These are phyloP conservation scores for Maniola hyperantus DNA, from an alignment of 2,888 invertebrate genomes.

Conservation along the genomic window DNA sequence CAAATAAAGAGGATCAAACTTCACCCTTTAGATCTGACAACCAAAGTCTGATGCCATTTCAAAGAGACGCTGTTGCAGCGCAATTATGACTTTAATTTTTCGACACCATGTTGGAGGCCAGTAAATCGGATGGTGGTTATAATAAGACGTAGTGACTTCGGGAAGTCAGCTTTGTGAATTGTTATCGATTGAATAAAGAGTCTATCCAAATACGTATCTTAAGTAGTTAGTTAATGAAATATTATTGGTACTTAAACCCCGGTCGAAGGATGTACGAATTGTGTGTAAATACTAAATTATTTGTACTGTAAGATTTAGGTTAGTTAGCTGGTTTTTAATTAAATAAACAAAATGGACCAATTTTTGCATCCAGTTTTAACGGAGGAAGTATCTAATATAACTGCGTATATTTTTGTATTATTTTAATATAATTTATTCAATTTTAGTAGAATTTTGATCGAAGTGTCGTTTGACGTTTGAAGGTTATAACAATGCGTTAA, in stretches of 20 bases:
- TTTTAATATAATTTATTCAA: constrained; percentile 73
- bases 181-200: constrained; percentile 78
- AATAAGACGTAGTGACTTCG: constrained; percentile 54
- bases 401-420: constrained; percentile 59
- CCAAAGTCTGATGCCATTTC: constrained; percentile 83
- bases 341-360: constrained; percentile 32
- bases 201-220: constrained; percentile 81
- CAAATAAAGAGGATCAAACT: constrained; percentile 83
- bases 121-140: constrained; percentile 79
- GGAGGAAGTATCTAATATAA: constrained; percentile 48
- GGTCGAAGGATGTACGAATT: constrained; percentile 76
- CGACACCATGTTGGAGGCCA: constrained; percentile 63
- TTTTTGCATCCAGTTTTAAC: constrained; percentile 56
- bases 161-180: constrained; percentile 65
- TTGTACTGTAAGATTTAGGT: constrained; percentile 60
- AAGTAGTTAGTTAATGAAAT: constrained; percentile 67
- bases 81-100: constrained; percentile 43
- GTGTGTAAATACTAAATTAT: constrained; percentile 77
- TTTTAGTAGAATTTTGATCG: constrained; percentile 70
- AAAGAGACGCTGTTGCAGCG: constrained; percentile 50
- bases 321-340: constrained; percentile 58
- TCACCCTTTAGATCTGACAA: constrained; percentile 85
- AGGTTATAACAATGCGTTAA: constrained; percentile 51
- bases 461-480: constrained; percentile 73
- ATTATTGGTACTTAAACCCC: constrained; percentile 62